A percentile compares a stretch with the other conserved stretches of the same genome.
These are phyloP conservation scores for Cheilosia scutellata DNA, from an alignment of 2,888 invertebrate species.

Conservation along the genomic window DNA sequence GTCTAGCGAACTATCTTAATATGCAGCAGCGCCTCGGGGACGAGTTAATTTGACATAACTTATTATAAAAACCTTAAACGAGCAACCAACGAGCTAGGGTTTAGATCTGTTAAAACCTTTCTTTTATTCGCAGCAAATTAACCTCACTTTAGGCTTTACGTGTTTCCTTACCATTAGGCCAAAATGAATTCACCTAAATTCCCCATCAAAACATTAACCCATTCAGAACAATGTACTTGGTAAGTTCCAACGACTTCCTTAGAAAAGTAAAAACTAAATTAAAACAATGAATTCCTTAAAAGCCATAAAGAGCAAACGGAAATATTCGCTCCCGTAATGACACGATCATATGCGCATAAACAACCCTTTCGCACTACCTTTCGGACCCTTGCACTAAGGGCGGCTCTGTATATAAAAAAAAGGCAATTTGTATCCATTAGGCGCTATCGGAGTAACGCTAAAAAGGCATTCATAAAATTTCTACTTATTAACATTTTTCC, in stretches of 20 bases:
- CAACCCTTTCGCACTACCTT: slow-evolving; percentile 66
- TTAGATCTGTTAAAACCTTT: no score
- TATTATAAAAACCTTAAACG: no score
- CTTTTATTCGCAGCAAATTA: no score
- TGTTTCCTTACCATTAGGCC: slow-evolving; percentile 15
- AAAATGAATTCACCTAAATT: slow-evolving; percentile 33
- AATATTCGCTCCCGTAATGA: slow-evolving; percentile 72
- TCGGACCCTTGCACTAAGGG: slow-evolving; percentile 19
- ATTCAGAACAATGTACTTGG: slow-evolving; percentile 12
- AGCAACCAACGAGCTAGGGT: no score
- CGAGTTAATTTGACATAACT: no score
- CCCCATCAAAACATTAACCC: slow-evolving; percentile 4
- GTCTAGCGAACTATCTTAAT: no score
- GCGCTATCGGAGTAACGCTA: slow-evolving; percentile 73
- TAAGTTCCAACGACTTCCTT: slow-evolving; percentile 57
- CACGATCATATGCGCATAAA: slow-evolving; percentile 74
- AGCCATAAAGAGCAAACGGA: slow-evolving; percentile 67
- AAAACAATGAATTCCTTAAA: slow-evolving; percentile 63
- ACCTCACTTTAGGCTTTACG: neutral
- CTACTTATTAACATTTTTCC: slow-evolving; percentile 74
- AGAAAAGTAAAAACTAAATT: slow-evolving; percentile 43
- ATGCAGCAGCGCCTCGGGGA: no score
- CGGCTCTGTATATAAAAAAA: slow-evolving; percentile 57
- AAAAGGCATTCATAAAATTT: slow-evolving; percentile 76
- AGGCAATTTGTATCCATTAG: slow-evolving; percentile 75